A percentile compares a stretch with the other conserved stretches of the same genome.
phyloP scores from a whole-genome alignment of 2,113 vertebrate species.

The Lynx canadensis region DNA sequence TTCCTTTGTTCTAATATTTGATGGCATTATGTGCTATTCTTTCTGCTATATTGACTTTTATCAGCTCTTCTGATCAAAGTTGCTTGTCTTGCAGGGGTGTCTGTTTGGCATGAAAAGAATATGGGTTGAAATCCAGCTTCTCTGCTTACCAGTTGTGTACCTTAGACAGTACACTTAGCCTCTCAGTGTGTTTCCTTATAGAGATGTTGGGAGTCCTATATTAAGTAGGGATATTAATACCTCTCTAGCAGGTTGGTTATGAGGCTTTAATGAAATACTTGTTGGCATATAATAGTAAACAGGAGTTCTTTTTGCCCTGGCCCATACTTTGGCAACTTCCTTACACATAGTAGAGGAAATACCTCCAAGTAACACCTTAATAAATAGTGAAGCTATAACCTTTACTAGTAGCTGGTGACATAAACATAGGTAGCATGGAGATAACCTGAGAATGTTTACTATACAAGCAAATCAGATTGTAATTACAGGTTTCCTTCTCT shows the following conservation, averaged over 20 bases:
- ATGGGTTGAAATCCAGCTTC: neutral
- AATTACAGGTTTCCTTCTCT: neutral
- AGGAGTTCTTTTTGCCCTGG: neutral
- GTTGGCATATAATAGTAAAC: neutral
- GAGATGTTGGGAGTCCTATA: neutral
- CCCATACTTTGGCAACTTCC: neutral
- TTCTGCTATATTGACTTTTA: neutral
- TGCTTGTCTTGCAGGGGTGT: neutral
- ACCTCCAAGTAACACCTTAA: slow-evolving; percentile 7
- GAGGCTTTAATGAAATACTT: slow-evolving; percentile 50
- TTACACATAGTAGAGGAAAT: neutral
- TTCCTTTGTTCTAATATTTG: slow-evolving; percentile 33
- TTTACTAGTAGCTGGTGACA: slow-evolving; percentile 13
- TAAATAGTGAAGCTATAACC: neutral
- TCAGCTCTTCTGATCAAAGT: neutral
- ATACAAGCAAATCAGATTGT: slow-evolving; percentile 24
- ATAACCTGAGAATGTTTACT: neutral
- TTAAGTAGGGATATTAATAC: slow-evolving; percentile 4
- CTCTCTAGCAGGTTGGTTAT: neutral
- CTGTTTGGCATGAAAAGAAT: neutral
- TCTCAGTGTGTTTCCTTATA: neutral
- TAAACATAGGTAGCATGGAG: neutral
- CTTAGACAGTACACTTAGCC: neutral
- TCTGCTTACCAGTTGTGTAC: neutral
- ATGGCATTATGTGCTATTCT: neutral